Evolutionary conservation across 2,888 invertebrate genomes (phyloP).

Genomic region (Calameuta idolon): DNA sequence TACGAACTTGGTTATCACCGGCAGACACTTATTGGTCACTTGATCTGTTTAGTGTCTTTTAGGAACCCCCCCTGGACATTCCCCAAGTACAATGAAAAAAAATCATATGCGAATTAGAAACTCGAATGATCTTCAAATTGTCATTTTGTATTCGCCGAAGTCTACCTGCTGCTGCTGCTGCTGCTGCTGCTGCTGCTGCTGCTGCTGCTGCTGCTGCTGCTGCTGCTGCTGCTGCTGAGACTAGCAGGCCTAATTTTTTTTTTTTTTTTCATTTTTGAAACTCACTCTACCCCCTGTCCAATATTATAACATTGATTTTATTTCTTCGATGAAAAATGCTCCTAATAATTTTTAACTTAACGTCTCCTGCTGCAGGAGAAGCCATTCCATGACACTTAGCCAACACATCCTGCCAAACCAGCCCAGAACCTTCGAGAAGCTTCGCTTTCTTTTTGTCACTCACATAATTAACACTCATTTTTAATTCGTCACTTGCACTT

Average conservation of each 20-base stretch:
- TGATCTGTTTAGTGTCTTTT: neutral
- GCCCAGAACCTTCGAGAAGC: constrained; percentile 47
- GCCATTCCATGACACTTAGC: constrained; percentile 49
- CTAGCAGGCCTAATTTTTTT: constrained; percentile 11
- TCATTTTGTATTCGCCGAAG: constrained; percentile 25
- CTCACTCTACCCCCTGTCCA: neutral
- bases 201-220: constrained; percentile 44
- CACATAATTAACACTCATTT: constrained; percentile 50
- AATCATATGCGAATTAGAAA: neutral
- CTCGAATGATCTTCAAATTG: neutral
- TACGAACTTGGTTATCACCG: constrained; percentile 1
- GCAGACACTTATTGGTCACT: neutral
- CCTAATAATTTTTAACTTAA: constrained; percentile 23
- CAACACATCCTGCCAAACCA: constrained; percentile 58
- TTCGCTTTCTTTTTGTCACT: constrained; percentile 54
- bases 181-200: constrained; percentile 42
- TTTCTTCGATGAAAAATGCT: constrained; percentile 8
- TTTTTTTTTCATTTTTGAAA: neutral
- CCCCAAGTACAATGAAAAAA: neutral
- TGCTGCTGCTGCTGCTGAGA: no score
- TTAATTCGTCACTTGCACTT: constrained; percentile 18
- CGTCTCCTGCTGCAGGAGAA: constrained; percentile 18
- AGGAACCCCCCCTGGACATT: neutral
- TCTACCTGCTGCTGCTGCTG: constrained; percentile 50
- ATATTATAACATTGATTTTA: neutral